Percentiles rank a stretch among this genome's conserved stretches.
Evolutionary conservation across 2,113 vertebrate genomes (phyloP).

Genomic region (Tretioscincus oriximinensis): DNA sequence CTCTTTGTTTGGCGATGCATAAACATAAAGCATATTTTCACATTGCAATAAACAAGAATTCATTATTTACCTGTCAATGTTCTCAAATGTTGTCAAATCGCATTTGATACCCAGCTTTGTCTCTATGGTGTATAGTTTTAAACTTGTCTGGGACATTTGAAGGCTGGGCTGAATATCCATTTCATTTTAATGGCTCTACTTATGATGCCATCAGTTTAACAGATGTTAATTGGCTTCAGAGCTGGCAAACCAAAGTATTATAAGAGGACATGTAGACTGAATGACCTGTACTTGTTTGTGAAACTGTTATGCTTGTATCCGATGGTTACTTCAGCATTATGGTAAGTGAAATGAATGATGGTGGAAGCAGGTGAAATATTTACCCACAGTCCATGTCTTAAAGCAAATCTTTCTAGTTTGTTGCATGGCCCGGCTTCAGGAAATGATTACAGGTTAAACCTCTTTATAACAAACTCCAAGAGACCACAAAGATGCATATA

Average conservation of each 20-base stretch:
- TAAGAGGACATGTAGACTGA: slow-evolving; percentile 12
- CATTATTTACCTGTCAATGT: not conserved
- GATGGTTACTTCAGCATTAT: not conserved
- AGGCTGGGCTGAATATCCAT: slow-evolving; percentile 1
- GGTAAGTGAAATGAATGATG: not conserved
- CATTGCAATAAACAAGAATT: not conserved
- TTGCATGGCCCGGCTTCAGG: too few relatives aligned
- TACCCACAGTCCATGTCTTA: not conserved
- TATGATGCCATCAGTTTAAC: not conserved
- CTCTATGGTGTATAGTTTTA: not conserved
- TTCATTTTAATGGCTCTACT: slow-evolving; percentile 14
- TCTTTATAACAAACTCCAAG: too few relatives aligned
- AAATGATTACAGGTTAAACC: too few relatives aligned
- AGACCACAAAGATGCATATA: too few relatives aligned
- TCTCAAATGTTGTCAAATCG: not conserved
- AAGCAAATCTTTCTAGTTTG: not conserved
- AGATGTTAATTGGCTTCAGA: slow-evolving; percentile 16
- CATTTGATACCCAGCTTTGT: not conserved
- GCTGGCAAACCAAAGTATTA: slow-evolving; percentile 15
- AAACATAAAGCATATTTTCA: not conserved
- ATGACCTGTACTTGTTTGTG: slow-evolving; percentile 14
- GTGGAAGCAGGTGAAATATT: not conserved
- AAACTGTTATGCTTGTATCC: not conserved
- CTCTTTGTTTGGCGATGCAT: too few relatives aligned
- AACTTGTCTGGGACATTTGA: not conserved